These are phyloP conservation scores for Colaptes auratus DNA, from an alignment of 2,113 vertebrate genomes.

Conservation along the genomic window DNA sequence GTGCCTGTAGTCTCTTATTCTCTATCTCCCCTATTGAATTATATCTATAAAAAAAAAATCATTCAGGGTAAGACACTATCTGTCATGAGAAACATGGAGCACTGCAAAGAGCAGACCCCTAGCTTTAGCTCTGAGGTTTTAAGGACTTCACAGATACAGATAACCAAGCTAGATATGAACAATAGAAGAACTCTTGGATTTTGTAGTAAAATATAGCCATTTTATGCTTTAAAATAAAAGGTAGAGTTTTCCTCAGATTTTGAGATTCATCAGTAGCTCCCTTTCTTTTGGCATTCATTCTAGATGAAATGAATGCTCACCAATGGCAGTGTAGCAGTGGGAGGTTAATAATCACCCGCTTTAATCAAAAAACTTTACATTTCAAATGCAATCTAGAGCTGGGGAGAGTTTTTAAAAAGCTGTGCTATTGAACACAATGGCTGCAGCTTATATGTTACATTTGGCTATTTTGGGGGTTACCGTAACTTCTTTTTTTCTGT, in stretches of 20 bases:
- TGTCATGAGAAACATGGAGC: neutral
- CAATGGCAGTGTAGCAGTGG: constrained; percentile 11
- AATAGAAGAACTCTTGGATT: neutral
- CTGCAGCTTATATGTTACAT: neutral
- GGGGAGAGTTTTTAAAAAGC: neutral
- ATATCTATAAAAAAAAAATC: neutral
- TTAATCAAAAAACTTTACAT: constrained; percentile 65
- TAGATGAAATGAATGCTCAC: neutral
- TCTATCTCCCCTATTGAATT: neutral
- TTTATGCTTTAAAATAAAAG: neutral
- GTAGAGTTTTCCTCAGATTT: neutral
- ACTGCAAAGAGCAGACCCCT: neutral
- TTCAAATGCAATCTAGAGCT: constrained; percentile 65
- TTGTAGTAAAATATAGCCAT: neutral
- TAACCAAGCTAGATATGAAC: neutral
- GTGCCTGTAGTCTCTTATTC: neutral
- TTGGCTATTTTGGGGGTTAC: neutral
- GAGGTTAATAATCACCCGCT: constrained; percentile 31
- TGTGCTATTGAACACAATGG: neutral
- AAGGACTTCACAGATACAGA: neutral
- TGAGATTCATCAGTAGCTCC: neutral
- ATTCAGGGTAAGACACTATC: neutral
- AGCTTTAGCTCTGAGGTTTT: neutral
- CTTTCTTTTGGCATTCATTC: neutral
- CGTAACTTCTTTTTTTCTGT: neutral